Conservation (phyloP, 2,888 invertebrate genomes). For the Microctonus hyperodae region DNA sequence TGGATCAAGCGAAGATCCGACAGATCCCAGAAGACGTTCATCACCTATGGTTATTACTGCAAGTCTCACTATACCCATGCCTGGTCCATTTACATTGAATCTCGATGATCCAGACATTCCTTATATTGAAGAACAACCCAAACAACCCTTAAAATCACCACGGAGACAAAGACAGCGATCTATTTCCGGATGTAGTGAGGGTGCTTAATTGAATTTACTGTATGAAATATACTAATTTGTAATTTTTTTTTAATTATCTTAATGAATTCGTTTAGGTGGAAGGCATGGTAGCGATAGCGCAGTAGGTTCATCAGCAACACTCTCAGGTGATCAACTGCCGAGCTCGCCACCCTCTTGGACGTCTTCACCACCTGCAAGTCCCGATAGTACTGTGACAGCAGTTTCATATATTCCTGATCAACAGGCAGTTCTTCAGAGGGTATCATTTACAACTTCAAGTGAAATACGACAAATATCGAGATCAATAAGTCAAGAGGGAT, state of each 20-base stretch:
- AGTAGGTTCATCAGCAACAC: conserved; percentile 70
- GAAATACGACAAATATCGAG: conserved; percentile 65
- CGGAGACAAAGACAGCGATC: conserved; percentile 63
- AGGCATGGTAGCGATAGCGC: conserved; percentile 69
- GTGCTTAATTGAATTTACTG: conserved; percentile 36
- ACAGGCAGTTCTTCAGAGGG: conserved; percentile 65
- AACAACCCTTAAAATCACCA: conserved; percentile 61
- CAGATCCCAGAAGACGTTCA: conserved; percentile 67
- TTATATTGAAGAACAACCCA: conserved; percentile 70
- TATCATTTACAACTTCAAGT: conserved; percentile 70
- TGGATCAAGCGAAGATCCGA: conserved; percentile 60
- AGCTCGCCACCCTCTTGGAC: conserved; percentile 69
- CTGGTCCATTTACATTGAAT: conserved; percentile 65
- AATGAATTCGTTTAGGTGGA: conserved; percentile 55
- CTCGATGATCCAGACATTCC: conserved; percentile 73
- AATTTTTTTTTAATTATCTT: not conserved
- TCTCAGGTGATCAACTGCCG: conserved; percentile 66
- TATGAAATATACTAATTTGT: not conserved
- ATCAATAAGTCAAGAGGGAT: conserved; percentile 52
- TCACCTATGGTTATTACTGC: conserved; percentile 76
- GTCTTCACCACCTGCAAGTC: conserved; percentile 68
- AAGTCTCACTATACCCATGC: conserved; percentile 79
- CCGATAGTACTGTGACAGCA: conserved; percentile 66
- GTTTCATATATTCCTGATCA: conserved; percentile 68
- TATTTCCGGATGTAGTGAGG: conserved; percentile 58